Evolutionary conservation across 1,140 invertebrate genomes (phyloP), one percentile per base, ranked within the genome.

Genomic region (Harlomillsia oculata): DNA sequence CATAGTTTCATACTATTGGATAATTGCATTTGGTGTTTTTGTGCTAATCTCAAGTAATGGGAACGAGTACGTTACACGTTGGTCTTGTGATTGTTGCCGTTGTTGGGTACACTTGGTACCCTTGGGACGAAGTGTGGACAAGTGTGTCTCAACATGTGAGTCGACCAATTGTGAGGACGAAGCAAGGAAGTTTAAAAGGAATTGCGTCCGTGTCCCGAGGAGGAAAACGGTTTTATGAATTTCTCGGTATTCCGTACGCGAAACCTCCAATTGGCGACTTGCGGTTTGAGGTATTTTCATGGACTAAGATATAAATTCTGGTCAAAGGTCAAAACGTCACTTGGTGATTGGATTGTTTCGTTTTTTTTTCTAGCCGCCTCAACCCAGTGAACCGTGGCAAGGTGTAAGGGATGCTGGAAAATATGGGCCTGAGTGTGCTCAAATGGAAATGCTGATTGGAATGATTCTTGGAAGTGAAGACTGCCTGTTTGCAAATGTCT

Each of bases 171-270:
- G 56, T 58, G 6, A 30, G 23, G 23, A 58, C 56, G 8, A 29
- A 29, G 20, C 43, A 44, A n/a, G 56, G 56, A 37, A 36, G 41
- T 41, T 18, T 58, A 5, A 44, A 52, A 30, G 56, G 56, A 6
- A 29, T 52, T 32, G 48, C 36, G 2, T 34, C 49, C 36, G 29
- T 44, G 30, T 58, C 56, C n/a, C 28, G 56, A 37, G 34, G 39
- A 37, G 71, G 71, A 6, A 71, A 69, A 59, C 52, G 66, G 8
- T 76, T 76, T 51, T 73, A 78, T 36, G 74, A 75, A 30, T 81
- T 79, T 59, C 65, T 75, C 29, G 78, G 77, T 5, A 73, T 81
- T 39, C 78, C 78, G 0, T 81, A 78, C 58, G 79, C 78, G 1
- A 64, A 71, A 55, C 75, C 79, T 44, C 79, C 79, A 3, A 60